These are phyloP conservation scores for Manis pentadactyla DNA, from an alignment of 2,797 vertebrate genomes.

Conservation along the genomic window DNA sequence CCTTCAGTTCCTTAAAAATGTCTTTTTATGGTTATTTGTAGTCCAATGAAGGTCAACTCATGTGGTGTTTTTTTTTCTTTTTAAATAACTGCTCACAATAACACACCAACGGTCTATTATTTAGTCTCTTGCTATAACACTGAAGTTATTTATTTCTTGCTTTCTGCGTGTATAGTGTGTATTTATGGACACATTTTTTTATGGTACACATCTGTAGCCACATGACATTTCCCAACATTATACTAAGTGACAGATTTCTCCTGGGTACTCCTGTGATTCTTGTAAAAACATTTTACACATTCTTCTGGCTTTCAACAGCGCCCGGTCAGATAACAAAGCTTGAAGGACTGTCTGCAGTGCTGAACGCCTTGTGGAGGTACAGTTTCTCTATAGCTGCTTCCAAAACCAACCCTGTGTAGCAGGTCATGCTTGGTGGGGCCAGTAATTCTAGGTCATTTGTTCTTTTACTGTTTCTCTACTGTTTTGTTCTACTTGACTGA, in stretches of 20 bases:
- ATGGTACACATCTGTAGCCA: slow-evolving; percentile 57
- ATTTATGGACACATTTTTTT: slow-evolving; percentile 68
- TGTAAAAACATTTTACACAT: slow-evolving; percentile 56
- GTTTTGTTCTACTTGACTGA: slow-evolving; percentile 64
- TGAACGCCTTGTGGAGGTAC: slow-evolving; percentile 43
- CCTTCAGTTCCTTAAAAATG: slow-evolving; percentile 44
- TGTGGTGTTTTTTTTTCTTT: slow-evolving; percentile 38
- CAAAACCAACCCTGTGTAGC: neutral
- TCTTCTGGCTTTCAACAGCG: slow-evolving; percentile 66
- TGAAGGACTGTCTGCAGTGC: slow-evolving; percentile 57
- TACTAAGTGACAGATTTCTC: slow-evolving; percentile 47
- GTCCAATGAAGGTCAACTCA: slow-evolving; percentile 58
- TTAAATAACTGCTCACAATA: slow-evolving; percentile 53
- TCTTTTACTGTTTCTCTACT: slow-evolving; percentile 66
- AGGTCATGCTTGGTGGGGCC: slow-evolving; percentile 53
- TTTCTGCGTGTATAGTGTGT: slow-evolving; percentile 56
- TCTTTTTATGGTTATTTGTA: slow-evolving; percentile 45
- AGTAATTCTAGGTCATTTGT: slow-evolving; percentile 45
- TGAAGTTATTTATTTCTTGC: slow-evolving; percentile 61
- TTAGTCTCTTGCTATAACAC: slow-evolving; percentile 42
- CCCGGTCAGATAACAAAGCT: slow-evolving; percentile 62
- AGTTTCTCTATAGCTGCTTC: slow-evolving; percentile 56
- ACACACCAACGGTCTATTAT: neutral
- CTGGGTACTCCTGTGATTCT: slow-evolving; percentile 52
- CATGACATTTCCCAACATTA: slow-evolving; percentile 67